Evolutionary conservation across 2,888 invertebrate species (phyloP).

Genomic region (Allophyes oxyacanthae): DNA sequence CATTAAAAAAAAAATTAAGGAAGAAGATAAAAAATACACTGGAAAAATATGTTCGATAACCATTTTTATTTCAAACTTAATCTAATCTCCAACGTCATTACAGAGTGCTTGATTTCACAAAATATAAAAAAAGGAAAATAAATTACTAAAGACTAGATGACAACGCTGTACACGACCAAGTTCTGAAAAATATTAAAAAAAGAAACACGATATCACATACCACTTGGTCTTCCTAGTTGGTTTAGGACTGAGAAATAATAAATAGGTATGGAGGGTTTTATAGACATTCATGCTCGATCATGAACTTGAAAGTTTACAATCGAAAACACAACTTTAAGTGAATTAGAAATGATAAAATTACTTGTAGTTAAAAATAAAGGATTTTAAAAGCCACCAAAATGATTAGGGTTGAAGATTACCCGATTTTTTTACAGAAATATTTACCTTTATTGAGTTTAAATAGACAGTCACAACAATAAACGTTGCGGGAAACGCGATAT

Average conservation of each 20-base stretch:
- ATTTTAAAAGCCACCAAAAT: no score
- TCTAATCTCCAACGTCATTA: constrained; percentile 78
- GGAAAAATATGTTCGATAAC: constrained; percentile 66
- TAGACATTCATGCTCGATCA: no score
- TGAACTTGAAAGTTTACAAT: no score
- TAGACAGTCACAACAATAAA: no score
- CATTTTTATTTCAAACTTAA: constrained; percentile 86
- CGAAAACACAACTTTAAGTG: no score
- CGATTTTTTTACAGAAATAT: no score
- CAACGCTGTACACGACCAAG: constrained; percentile 77
- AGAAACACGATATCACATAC: constrained; percentile 68
- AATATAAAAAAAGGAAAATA: constrained; percentile 72
- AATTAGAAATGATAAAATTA: no score
- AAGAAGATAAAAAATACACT: constrained; percentile 53
- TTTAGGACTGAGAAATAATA: constrained; percentile 42
- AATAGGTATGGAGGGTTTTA: neutral
- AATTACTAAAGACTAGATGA: constrained; percentile 86
- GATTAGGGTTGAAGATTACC: no score
- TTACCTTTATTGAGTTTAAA: no score
- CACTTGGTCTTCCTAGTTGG: constrained; percentile 54
- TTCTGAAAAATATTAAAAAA: constrained; percentile 61
- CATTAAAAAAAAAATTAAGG: no score
- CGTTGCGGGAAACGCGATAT: neutral
- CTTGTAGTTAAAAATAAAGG: neutral
- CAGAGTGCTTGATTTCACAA: constrained; percentile 67